Evolutionary conservation across 2,888 invertebrate species (phyloP), one percentile per base, ranked within the genome.

Genomic region (Lydus trimaculatus): DNA sequence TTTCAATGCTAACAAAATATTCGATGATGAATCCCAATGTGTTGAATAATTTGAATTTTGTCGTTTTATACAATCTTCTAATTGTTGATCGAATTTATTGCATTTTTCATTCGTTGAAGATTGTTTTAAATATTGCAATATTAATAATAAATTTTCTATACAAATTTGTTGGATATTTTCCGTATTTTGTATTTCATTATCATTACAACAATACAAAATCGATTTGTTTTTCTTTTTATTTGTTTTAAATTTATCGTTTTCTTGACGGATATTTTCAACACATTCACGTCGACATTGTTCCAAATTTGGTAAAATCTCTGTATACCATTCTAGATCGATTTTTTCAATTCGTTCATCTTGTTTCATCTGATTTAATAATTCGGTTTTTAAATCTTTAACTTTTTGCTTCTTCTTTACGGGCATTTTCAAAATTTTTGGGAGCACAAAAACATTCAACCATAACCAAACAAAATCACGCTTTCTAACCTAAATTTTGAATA

Each of bases 21-120:
- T 58, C 1, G 67, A 64, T 25, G 67, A 61, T 28, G 67, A 58
- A 13, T 70, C 70, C 70, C 66, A 70, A 25, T 63, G 62, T 17
- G 43, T 20, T 17, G 56, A 52, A 64, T 58, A 65, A 23, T 31
- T 25, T n/a, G 70, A 67, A 39, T 59, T 64, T 63, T 70, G 66
- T 7, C 64, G 31, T 23, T 39, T 58, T 9, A 70, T 61, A 48
- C 70, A 70, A 5, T 65, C 60, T 5, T 67, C 61, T 59, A 61
- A 15, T 28, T 62, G 52, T 8, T 20, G 11, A 23, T 56, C 56
- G 6, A 13, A 56, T 56, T 62, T 39, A 58, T 43, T 4, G 15
- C 11, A 0, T 43, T 65, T 52, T 31, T 66, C n/a, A 25, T 28
- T 15, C 28, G 25, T 31, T 56, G 31, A 11, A 23, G 15, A 48